Evolutionary conservation across 2,113 vertebrate species (phyloP), one percentile per base, ranked within the genome.

Genomic region (Spea multiplicata): DNA sequence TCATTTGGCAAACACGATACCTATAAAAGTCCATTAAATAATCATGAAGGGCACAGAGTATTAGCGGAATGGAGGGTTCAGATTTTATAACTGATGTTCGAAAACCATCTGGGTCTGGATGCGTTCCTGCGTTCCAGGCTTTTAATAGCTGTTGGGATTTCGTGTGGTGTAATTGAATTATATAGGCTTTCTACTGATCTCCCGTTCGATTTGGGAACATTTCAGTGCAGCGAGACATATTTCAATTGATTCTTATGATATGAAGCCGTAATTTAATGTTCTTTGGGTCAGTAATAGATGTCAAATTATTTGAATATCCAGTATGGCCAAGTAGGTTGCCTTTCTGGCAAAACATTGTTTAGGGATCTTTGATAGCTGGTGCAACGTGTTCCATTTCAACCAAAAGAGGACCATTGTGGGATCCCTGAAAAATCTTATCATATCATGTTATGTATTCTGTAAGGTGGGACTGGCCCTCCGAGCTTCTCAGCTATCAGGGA

Each of bases 61-160:
- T 64, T 64, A 64, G 61, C 2, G 30, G 14, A 64, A 64, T 17
- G 61, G 61, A 64, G n/a, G 61, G 61, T 9, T 64, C 30, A 17
- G 16, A 17, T 6, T 12, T 59, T 12, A 1, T 12, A 59, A 59
- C 55, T 17, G 61, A 64, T 64, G 61, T 64, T 64, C 8, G n/a
- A 64, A 64, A 64, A 30, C 61, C 61, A 64, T 64, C 61, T 64
- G 61, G n/a, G n/a, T 16, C 61, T 16, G 61, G 61, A 64, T 30
- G 3, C 5, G 30, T 5, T 64, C 61, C 61, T 64, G 61, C 17
- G 61, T 64, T 64, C 61, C 61, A 64, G 30, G 61, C 5, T 64
- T 64, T 64, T 64, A 64, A 64, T 64, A 64, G 61, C 61, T 64
- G 61, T 9, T 64, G 61, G 61, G 17, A 17, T 64, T 64, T 16